Percentiles rank a stretch among this genome's conserved stretches.
phyloP scores from a whole-genome alignment of 2,797 vertebrate species.

The Protonibea diacanthus region DNA sequence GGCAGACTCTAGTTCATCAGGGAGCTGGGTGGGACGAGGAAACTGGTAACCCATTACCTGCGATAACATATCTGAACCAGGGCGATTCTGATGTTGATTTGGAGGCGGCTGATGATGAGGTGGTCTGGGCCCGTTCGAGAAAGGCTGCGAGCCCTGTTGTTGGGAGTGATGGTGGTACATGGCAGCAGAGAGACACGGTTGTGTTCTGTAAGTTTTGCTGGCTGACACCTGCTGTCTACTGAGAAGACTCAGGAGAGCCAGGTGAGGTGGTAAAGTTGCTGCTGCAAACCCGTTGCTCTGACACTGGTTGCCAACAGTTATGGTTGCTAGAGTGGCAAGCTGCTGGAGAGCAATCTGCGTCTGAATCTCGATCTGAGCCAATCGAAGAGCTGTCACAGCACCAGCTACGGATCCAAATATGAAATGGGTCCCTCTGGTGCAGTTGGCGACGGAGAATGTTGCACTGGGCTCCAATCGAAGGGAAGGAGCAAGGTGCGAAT shows the following conservation, averaged over 20 bases:
- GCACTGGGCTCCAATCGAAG: slow-evolving; percentile 65
- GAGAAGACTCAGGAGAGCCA: slow-evolving; percentile 80
- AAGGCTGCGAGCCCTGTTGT: slow-evolving; percentile 75
- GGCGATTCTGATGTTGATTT: slow-evolving; percentile 65
- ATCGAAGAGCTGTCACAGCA: slow-evolving; percentile 84
- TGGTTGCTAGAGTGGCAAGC: slow-evolving; percentile 80
- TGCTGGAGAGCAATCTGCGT: slow-evolving; percentile 87
- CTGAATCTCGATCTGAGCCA: slow-evolving; percentile 87
- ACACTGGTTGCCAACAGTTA: slow-evolving; percentile 74
- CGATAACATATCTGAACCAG: slow-evolving; percentile 60
- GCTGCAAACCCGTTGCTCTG: slow-evolving; percentile 49
- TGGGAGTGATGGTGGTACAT: slow-evolving; percentile 84
- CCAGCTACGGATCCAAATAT: slow-evolving; percentile 67
- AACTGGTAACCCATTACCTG: slow-evolving; percentile 78
- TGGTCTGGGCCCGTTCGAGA: slow-evolving; percentile 62
- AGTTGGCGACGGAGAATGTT: slow-evolving; percentile 53
- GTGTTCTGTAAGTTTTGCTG: slow-evolving; percentile 63
- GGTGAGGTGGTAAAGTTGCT: slow-evolving; percentile 70
- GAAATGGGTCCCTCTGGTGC: slow-evolving; percentile 66
- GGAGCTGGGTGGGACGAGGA: slow-evolving; percentile 79
- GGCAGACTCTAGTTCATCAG: slow-evolving; percentile 80
- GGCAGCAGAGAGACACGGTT: slow-evolving; percentile 72
- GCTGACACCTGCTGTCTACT: slow-evolving; percentile 76
- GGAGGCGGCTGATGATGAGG: slow-evolving; percentile 62
- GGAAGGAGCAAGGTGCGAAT: slow-evolving; percentile 68